These are phyloP conservation scores for Mareca penelope DNA, from an alignment of 2,797 vertebrate species.

Conservation along the genomic window DNA sequence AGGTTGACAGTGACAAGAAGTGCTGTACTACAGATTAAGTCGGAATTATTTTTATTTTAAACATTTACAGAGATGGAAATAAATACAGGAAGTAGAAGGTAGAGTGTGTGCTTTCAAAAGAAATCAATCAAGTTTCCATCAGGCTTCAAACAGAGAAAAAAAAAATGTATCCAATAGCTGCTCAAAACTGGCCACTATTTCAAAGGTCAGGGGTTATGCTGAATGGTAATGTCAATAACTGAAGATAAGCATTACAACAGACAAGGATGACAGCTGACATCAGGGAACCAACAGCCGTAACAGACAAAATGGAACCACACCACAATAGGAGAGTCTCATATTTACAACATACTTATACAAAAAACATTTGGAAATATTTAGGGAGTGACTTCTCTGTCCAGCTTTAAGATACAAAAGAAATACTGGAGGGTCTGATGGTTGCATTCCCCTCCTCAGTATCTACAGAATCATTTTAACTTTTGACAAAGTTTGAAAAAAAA, in stretches of 20 bases:
- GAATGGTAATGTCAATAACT: background rate
- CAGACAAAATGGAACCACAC: conserved; percentile 49
- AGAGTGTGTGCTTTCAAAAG: conserved; percentile 6
- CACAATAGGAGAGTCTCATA: conserved; percentile 34
- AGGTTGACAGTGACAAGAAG: background rate
- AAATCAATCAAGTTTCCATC: conserved; percentile 9
- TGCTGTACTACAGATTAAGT: background rate
- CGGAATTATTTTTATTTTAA: conserved; percentile 59
- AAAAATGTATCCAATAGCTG: conserved; percentile 28
- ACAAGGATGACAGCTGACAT: conserved; percentile 33
- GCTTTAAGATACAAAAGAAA: conserved; percentile 50
- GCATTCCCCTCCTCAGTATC: background rate
- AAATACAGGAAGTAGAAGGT: conserved; percentile 51
- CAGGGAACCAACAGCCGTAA: conserved; percentile 14
- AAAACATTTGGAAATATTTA: conserved; percentile 38
- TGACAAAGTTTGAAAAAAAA: conserved; percentile 40
- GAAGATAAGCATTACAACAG: conserved; percentile 6
- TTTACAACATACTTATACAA: conserved; percentile 64
- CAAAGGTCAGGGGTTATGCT: background rate
- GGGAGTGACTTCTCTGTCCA: conserved; percentile 32
- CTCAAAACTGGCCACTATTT: conserved; percentile 47
- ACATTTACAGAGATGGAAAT: conserved; percentile 50
- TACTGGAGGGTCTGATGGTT: background rate
- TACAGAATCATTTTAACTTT: conserved; percentile 24
- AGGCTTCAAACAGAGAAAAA: conserved; percentile 39